phyloP scores from a whole-genome alignment of 2,888 invertebrate genomes.

The Drosophila hamatofila region DNA sequence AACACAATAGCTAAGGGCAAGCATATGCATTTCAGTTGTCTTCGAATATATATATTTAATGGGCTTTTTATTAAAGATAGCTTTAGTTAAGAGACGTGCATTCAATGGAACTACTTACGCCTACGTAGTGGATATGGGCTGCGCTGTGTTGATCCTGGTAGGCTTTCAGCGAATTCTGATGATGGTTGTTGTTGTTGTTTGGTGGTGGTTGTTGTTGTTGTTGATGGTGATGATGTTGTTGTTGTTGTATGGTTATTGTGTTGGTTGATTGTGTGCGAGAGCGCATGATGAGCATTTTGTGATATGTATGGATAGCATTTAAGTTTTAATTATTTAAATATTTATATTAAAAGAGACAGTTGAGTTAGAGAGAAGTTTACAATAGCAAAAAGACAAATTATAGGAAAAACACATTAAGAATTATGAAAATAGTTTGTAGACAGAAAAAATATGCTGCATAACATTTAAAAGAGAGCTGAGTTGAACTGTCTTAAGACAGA shows the following conservation, averaged over 20 bases:
- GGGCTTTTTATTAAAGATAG: slow-evolving; percentile 15
- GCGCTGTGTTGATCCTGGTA: slow-evolving; percentile 93
- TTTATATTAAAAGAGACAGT: slow-evolving; percentile 34
- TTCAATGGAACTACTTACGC: slow-evolving; percentile 88
- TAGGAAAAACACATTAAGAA: slow-evolving; percentile 22
- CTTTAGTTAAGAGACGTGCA: slow-evolving; percentile 55
- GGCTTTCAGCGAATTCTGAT: slow-evolving; percentile 94
- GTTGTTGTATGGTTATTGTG: slow-evolving; percentile 43
- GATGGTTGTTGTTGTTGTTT: slow-evolving; percentile 57
- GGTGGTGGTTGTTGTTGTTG: slow-evolving; percentile 49
- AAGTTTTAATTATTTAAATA: slow-evolving; percentile 44
- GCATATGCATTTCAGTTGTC: slow-evolving; percentile 26
- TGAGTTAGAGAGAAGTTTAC: slow-evolving; percentile 12
- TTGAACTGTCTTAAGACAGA: background rate
- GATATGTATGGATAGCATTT: slow-evolving; percentile 67
- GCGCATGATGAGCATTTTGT: slow-evolving; percentile 59
- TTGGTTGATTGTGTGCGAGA: slow-evolving; percentile 43
- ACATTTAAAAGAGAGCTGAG: slow-evolving; percentile 10
- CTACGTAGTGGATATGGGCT: slow-evolving; percentile 94
- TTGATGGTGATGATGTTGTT: slow-evolving; percentile 46
- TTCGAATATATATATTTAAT: slow-evolving; percentile 7
- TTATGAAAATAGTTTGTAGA: background rate
- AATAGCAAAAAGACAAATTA: slow-evolving; percentile 33
- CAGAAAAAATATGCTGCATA: background rate
- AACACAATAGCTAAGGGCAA: slow-evolving; percentile 34